These are phyloP conservation scores for Tenebrosternarchus preto DNA, from an alignment of 2,113 vertebrate species.

Conservation along the genomic window DNA sequence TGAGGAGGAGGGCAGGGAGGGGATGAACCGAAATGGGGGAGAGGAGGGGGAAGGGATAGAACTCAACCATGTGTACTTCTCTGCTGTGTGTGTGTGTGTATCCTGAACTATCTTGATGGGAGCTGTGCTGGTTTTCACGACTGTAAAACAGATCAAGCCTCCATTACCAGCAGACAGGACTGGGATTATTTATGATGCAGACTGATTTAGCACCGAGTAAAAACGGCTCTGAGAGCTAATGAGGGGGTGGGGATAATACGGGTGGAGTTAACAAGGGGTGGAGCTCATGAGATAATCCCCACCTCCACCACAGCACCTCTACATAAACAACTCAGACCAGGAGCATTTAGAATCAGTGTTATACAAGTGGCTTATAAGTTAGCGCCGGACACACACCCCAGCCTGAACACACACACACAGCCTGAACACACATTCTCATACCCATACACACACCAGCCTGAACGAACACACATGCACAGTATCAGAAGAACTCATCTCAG, in stretches of 20 bases:
- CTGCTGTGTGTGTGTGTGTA: conserved; percentile 69
- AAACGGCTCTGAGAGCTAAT: conserved; percentile 92
- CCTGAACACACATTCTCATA: too few species aligned
- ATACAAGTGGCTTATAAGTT: too few species aligned
- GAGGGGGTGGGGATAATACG: conserved; percentile 76
- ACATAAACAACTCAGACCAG: conserved; percentile 79
- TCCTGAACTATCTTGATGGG: conserved; percentile 73
- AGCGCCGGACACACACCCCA: conserved; percentile 63
- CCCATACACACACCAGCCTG: too few species aligned
- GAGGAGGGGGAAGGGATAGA: conserved; percentile 58
- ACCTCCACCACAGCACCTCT: neutral
- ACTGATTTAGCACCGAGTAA: conserved; percentile 92
- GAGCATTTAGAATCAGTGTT: conserved; percentile 91
- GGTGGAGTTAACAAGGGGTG: conserved; percentile 83
- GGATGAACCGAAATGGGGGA: conserved; percentile 54
- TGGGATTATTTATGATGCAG: conserved; percentile 89
- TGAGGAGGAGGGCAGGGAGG: conserved; percentile 21
- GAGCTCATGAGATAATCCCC: conserved; percentile 85
- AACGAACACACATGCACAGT: too few species aligned
- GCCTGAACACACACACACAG: too few species aligned
- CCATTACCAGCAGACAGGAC: conserved; percentile 89
- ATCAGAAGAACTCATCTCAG: too few species aligned
- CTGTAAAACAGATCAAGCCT: conserved; percentile 88
- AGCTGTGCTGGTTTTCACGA: conserved; percentile 79
- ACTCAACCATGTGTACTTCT: conserved; percentile 59